Percentiles rank a stretch among this genome's conserved stretches.
These are phyloP conservation scores for Urechis unicinctus DNA, from an alignment of 2,888 invertebrate species.

Conservation along the genomic window DNA sequence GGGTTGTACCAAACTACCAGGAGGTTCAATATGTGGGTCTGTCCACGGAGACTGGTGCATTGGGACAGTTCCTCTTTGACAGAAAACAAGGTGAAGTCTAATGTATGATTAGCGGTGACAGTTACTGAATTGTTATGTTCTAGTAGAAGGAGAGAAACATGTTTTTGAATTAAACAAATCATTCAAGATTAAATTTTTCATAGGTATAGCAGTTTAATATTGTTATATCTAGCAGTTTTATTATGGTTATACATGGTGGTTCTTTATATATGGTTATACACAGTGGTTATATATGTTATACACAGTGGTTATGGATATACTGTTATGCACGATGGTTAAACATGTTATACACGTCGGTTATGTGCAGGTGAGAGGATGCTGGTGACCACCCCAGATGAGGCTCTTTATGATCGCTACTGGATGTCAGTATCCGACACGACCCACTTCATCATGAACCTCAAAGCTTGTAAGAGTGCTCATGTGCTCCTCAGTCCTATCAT, in stretches of 20 bases:
- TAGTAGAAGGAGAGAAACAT: not conserved
- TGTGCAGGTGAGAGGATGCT: not conserved
- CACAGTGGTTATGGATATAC: no score
- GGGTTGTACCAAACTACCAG: not conserved
- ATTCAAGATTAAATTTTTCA: no score
- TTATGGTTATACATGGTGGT: no score
- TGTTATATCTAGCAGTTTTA: not conserved
- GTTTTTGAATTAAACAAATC: no score
- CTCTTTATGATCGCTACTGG: not conserved
- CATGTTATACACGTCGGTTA: no score
- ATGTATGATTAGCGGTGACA: not conserved
- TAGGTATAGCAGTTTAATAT: not conserved
- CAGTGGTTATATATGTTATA: no score
- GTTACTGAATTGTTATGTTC: not conserved
- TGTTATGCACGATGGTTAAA: no score
- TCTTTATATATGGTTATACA: no score
- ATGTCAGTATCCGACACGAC: not conserved
- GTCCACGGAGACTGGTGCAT: not conserved
- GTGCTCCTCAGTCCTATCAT: conserved; percentile 1
- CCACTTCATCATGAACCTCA: conserved; percentile 1
- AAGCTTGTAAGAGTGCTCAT: conserved; percentile 8
- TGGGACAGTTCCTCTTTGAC: not conserved
- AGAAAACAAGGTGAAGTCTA: not conserved
- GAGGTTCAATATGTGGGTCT: not conserved
- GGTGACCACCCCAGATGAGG: not conserved